phyloP scores from a whole-genome alignment of 2,888 invertebrate species.

The Vandiemenella viatica region DNA sequence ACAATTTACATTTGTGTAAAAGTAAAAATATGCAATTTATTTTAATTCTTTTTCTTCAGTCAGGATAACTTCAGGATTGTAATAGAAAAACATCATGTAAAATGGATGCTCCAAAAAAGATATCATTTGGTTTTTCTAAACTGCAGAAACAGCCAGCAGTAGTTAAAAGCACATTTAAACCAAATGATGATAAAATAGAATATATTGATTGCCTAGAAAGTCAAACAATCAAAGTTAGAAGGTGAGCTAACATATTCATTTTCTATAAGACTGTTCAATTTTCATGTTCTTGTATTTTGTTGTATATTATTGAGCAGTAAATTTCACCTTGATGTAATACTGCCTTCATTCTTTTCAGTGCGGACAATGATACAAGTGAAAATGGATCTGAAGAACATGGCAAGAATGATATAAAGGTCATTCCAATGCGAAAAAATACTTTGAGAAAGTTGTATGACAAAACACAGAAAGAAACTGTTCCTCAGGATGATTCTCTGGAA shows the following conservation, averaged over 20 bases:
- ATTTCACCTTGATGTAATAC: background rate
- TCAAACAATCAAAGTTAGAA: background rate
- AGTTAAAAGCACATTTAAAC: background rate
- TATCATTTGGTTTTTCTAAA: background rate
- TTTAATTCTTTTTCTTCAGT: too few relatives aligned
- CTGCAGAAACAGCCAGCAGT: background rate
- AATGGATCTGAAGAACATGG: background rate
- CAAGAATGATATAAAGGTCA: background rate
- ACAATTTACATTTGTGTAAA: too few relatives aligned
- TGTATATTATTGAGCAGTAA: background rate
- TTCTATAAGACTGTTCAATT: too few relatives aligned
- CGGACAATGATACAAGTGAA: background rate
- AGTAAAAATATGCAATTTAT: too few relatives aligned
- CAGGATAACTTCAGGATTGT: too few relatives aligned
- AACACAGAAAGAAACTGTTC: background rate
- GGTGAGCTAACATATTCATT: background rate
- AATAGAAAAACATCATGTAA: too few relatives aligned
- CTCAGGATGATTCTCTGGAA: background rate
- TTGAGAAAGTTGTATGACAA: background rate
- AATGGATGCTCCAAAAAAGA: background rate
- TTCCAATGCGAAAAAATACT: background rate
- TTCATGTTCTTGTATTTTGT: too few relatives aligned
- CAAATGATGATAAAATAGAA: background rate
- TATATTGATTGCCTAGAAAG: background rate
- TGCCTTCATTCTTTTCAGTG: background rate